Percentiles rank a stretch among this genome's conserved stretches.
Conservation (phyloP, 2,888 invertebrate genomes). For the Lingula anatina region DNA sequence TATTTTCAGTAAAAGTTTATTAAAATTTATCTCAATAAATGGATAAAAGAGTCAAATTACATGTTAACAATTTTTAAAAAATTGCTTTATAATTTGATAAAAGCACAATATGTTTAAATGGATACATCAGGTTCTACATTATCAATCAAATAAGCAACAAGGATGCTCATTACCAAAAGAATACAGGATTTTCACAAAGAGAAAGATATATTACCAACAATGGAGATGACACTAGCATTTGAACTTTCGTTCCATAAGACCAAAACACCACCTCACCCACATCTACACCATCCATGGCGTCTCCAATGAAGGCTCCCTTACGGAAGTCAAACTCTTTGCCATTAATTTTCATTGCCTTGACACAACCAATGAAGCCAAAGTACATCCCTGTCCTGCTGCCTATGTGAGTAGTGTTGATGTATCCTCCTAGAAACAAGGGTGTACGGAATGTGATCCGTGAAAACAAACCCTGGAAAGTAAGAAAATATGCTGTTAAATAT, state of each 20-base stretch:
- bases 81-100: no score
- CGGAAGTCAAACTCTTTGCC: conserved; percentile 83
- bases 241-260: no score
- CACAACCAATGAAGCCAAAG: conserved; percentile 81
- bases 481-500: conserved; percentile 4
- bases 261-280: conserved; percentile 92
- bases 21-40: no score
- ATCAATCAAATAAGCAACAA: no score
- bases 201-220: no score
- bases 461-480: conserved; percentile 71
- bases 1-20: background rate
- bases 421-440: conserved; percentile 87
- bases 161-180: no score
- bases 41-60: no score
- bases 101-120: no score
- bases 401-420: conserved; percentile 80
- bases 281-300: conserved; percentile 81
- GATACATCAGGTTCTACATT: no score
- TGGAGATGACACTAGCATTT: no score
- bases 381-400: conserved; percentile 70
- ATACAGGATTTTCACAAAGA: no score
- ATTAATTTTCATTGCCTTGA: conserved; percentile 84
- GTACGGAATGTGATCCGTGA: conserved; percentile 91
- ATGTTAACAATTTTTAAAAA: no score
- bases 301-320: conserved; percentile 63